phyloP scores from a whole-genome alignment of 2,797 vertebrate genomes.

The Merluccius polli region DNA sequence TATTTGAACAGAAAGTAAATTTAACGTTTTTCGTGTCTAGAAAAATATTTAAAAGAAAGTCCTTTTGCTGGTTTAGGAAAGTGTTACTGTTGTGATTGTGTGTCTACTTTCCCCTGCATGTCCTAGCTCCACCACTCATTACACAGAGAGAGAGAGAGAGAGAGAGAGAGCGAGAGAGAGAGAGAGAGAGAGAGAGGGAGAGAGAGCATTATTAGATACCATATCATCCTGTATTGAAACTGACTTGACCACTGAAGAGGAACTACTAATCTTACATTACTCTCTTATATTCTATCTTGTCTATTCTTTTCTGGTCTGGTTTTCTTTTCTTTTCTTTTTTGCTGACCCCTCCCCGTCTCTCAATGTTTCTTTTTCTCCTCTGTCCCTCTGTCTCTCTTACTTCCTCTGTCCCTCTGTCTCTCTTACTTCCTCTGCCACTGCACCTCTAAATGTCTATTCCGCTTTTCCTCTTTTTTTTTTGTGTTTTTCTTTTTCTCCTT shows the following conservation, averaged over 20 bases:
- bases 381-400: conserved; percentile 19
- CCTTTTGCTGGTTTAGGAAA: background rate
- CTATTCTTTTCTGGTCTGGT: conserved; percentile 4
- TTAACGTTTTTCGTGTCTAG: background rate
- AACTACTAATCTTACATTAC: conserved; percentile 27
- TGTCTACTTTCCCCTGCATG: conserved; percentile 44
- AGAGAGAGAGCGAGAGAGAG: conserved; percentile 35
- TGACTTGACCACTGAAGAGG: conserved; percentile 25
- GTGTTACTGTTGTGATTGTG: conserved; percentile 12
- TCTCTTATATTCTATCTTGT: background rate
- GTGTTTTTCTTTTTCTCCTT: background rate
- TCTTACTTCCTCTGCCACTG: background rate
- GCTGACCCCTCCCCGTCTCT: conserved; percentile 4
- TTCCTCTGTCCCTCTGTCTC: conserved; percentile 16
- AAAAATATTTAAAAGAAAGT: background rate
- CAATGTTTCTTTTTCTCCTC: background rate
- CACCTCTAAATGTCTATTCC: conserved; percentile 2
- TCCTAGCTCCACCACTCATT: conserved; percentile 30
- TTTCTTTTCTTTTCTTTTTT: conserved; percentile 18
- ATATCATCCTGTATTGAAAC: conserved; percentile 44
- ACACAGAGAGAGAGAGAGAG: conserved; percentile 44
- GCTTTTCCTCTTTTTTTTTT: background rate
- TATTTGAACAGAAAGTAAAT: background rate
- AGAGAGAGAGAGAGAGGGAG: conserved; percentile 40
- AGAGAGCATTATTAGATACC: conserved; percentile 50